These are phyloP conservation scores for Smutsia gigantea DNA, from an alignment of 2,797 vertebrate genomes.

Conservation along the genomic window DNA sequence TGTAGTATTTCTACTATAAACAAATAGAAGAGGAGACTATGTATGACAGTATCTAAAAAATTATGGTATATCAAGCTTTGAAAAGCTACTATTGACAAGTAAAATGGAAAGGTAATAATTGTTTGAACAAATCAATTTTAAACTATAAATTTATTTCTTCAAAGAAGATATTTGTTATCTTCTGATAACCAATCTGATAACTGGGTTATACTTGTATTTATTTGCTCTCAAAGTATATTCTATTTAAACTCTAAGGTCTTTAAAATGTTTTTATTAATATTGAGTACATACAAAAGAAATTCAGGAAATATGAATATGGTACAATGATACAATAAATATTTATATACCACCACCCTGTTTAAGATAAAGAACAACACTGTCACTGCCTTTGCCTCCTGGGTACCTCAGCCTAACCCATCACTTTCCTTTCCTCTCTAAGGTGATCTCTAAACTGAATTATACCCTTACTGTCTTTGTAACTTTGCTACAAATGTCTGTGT, in stretches of 20 bases:
- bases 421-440: not conserved
- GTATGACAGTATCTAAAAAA: slow-evolving; percentile 40
- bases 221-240: not conserved
- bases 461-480: not conserved
- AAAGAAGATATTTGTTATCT: not conserved
- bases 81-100: slow-evolving; percentile 51
- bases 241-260: slow-evolving; percentile 21
- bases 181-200: not conserved
- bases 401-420: not conserved
- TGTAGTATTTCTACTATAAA: slow-evolving; percentile 42
- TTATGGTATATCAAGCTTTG: not conserved
- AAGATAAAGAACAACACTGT: not conserved
- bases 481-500: not conserved
- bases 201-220: slow-evolving; percentile 16
- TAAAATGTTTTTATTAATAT: not conserved
- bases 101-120: slow-evolving; percentile 44
- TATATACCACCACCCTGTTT: not conserved
- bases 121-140: slow-evolving; percentile 10
- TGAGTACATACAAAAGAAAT: not conserved
- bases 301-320: not conserved
- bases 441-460: not conserved
- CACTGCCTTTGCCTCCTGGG: not conserved
- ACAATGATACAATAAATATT: not conserved
- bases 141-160: slow-evolving; percentile 40
- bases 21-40: not conserved